Conservation (phyloP, 2,113 vertebrate genomes). For the Otus sunia region DNA sequence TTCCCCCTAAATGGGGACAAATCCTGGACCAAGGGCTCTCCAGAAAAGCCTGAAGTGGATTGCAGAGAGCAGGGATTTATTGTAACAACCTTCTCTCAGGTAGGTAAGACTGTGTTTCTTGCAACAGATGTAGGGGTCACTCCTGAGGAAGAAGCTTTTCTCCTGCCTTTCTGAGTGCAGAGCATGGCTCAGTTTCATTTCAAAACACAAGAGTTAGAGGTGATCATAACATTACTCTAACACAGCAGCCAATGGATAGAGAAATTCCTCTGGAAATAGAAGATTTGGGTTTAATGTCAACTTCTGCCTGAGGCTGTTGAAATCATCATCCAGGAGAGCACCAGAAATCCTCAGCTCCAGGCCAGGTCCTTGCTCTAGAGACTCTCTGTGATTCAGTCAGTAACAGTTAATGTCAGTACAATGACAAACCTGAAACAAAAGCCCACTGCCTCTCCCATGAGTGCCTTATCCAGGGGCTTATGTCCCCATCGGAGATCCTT, state of each 20-base stretch:
- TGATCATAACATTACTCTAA: background rate
- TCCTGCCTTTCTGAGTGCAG: accelerated
- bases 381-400: background rate
- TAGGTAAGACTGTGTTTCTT: accelerated
- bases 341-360: background rate
- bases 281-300: background rate
- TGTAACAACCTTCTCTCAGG: background rate
- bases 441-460: background rate
- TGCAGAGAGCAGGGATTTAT: background rate
- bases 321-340: background rate
- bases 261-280: background rate
- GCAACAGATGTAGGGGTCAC: accelerated
- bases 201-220: background rate
- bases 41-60: background rate
- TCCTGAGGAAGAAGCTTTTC: background rate
- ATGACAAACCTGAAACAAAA: background rate
- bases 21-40: background rate
- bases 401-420: background rate
- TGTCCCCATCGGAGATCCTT: background rate
- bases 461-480: background rate
- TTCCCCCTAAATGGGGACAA: background rate
- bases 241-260: background rate
- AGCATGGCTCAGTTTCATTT: background rate
- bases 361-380: background rate
- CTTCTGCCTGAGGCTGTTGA: background rate